phyloP scores from a whole-genome alignment of 2,797 vertebrate genomes.

The Gadopsis marmoratus region DNA sequence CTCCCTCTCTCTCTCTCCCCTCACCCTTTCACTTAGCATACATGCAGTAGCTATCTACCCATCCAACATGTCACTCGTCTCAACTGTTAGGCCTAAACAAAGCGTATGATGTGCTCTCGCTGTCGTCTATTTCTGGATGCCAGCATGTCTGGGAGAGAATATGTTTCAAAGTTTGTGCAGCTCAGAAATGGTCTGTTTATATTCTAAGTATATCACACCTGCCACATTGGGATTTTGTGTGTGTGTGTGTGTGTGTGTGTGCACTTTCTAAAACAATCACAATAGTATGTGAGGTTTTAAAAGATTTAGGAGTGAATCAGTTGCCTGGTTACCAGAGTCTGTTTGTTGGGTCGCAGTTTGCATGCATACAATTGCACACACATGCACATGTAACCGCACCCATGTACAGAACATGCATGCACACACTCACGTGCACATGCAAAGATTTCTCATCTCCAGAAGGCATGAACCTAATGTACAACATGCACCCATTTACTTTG shows the following conservation, averaged over 20 bases:
- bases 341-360: conserved; percentile 59
- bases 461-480: conserved; percentile 30
- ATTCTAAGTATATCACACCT: conserved; percentile 58
- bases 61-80: conserved; percentile 52
- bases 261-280: conserved; percentile 68
- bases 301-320: conserved; percentile 71
- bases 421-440: not conserved
- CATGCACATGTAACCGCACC: not conserved
- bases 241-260: conserved; percentile 21
- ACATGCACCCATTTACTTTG: conserved; percentile 55
- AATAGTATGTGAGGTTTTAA: conserved; percentile 68
- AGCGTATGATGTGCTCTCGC: conserved; percentile 57
- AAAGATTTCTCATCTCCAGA: conserved; percentile 36
- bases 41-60: conserved; percentile 53
- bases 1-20: conserved; percentile 16
- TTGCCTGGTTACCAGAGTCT: conserved; percentile 74
- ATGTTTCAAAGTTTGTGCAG: conserved; percentile 57
- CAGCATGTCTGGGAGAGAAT: conserved; percentile 51
- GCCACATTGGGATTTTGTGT: conserved; percentile 56
- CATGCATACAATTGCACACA: conserved; percentile 27
- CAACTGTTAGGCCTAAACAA: conserved; percentile 69
- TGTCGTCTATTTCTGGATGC: conserved; percentile 71
- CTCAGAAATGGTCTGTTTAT: conserved; percentile 67
- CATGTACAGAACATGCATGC: not conserved
- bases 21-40: conserved; percentile 69